Evolutionary conservation across 2,888 invertebrate genomes (phyloP).

Genomic region (Parnassius mnemosyne): DNA sequence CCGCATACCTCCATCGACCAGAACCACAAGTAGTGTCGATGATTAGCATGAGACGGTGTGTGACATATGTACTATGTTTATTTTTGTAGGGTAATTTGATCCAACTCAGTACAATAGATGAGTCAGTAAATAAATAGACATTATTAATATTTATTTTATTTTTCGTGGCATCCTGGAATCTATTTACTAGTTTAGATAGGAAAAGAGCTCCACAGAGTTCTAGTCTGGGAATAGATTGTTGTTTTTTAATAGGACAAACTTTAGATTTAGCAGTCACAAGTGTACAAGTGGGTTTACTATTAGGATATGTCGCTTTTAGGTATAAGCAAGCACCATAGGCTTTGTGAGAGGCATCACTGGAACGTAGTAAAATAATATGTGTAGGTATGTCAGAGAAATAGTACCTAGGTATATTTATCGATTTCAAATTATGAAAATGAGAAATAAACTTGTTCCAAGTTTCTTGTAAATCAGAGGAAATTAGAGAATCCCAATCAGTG

Average conservation of each 20-base stretch:
- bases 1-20: too few species aligned
- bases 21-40: too few species aligned
- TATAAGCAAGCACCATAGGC: constrained; percentile 31
- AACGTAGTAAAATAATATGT: constrained; percentile 30
- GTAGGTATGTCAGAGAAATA: constrained; percentile 9
- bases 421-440: constrained; percentile 3
- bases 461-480: neutral
- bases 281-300: constrained; percentile 2
- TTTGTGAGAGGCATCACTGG: constrained; percentile 33
- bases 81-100: constrained; percentile 24
- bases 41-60: too few species aligned
- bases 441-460: constrained; percentile 1
- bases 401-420: constrained; percentile 3
- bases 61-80: too few species aligned
- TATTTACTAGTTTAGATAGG: constrained; percentile 22
- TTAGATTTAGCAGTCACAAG: constrained; percentile 30
- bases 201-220: constrained; percentile 31
- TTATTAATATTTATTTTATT: constrained; percentile 20
- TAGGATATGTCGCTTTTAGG: constrained; percentile 9
- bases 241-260: constrained; percentile 30
- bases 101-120: constrained; percentile 18
- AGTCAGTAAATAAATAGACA: too few species aligned
- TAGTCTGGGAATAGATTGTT: constrained; percentile 28
- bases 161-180: constrained; percentile 12
- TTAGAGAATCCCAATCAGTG: constrained; percentile 2